Base-by-base conservation (phyloP, 2,113 vertebrate genomes). In the Sebastes schlegelii region DNA sequence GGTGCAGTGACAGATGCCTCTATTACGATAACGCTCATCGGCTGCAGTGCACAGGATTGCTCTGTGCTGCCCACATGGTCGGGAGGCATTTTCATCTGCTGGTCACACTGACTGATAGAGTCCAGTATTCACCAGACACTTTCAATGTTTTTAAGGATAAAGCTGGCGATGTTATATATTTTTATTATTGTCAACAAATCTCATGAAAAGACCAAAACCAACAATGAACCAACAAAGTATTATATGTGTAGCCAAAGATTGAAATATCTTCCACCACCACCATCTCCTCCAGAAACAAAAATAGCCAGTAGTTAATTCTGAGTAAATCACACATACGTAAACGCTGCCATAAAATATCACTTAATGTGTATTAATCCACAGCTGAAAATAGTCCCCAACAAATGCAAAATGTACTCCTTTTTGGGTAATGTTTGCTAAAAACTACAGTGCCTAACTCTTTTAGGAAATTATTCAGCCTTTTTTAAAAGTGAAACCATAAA, bases 1-100 rank as follows among this genome's bases (percentile, higher is more conserved):
- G 16, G 52, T 46, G 64, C 86, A 71, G 74, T 88, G 82, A 91
- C 86, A 92, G 85, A 87, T 73, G 80, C 87, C 69, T 87, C 90
- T 68, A 89, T 84, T 86, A 79, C 79, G 79, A 86, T 63, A 88
- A 73, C 83, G 57, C 74, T 82, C 0, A 21, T 57, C 65, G 73
- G 80, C 65, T 48, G 60, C 74, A 62, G 70, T 55, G 54, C 79
- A 72, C 63, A 23, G 72, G 67, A 71, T 71, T 54, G 61, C 55
- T 34, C 52, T 60, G 57, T 54, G 62, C 75, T 60, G 78, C 51
- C 46, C 8, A 13, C 54, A 58, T 16, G 4, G 6, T 1, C 5
- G 34, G 26, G 63, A 64, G 65, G 16, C 49, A 19, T 79, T 83
- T 77, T 62, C 48, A 67, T 74, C 64, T 58, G 61, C 60, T 45